Percentiles rank a stretch among this genome's conserved stretches.
Evolutionary conservation across 2,797 vertebrate genomes (phyloP).

Genomic region (Lemur catta): DNA sequence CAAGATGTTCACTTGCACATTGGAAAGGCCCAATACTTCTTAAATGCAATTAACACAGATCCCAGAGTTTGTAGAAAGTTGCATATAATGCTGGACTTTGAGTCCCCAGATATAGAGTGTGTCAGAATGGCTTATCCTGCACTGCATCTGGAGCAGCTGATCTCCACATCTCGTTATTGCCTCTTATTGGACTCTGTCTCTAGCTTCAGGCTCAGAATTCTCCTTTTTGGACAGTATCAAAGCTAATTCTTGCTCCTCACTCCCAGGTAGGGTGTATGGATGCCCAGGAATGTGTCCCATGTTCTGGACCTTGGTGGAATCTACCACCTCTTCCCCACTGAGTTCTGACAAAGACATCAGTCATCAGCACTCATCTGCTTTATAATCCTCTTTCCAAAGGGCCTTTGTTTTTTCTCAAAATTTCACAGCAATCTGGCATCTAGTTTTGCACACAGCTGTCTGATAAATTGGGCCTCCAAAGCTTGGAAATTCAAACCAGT

Average conservation of each 20-base stretch:
- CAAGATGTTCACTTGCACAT: not conserved
- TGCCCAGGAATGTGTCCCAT: not conserved
- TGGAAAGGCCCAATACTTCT: not conserved
- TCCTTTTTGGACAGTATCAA: not conserved
- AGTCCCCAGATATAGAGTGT: not conserved
- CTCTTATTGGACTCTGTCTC: not conserved
- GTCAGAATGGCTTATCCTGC: not conserved
- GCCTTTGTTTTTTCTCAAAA: not conserved
- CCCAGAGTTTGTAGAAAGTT: not conserved
- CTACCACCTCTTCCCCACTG: not conserved
- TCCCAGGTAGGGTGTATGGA: not conserved
- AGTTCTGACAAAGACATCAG: not conserved
- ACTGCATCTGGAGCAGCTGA: not conserved
- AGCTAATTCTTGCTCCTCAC: not conserved
- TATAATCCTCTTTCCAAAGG: not conserved
- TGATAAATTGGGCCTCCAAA: not conserved
- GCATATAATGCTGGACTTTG: not conserved
- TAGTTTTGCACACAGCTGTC: not conserved
- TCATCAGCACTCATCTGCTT: not conserved
- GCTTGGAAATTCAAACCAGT: conserved; percentile 12
- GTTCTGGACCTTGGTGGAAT: not conserved
- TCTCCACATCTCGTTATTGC: not conserved
- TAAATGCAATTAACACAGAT: not conserved
- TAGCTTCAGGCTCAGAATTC: not conserved
- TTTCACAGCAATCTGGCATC: not conserved